These are phyloP conservation scores for Deroptyus accipitrinus DNA, from an alignment of 2,113 vertebrate genomes.

Conservation along the genomic window DNA sequence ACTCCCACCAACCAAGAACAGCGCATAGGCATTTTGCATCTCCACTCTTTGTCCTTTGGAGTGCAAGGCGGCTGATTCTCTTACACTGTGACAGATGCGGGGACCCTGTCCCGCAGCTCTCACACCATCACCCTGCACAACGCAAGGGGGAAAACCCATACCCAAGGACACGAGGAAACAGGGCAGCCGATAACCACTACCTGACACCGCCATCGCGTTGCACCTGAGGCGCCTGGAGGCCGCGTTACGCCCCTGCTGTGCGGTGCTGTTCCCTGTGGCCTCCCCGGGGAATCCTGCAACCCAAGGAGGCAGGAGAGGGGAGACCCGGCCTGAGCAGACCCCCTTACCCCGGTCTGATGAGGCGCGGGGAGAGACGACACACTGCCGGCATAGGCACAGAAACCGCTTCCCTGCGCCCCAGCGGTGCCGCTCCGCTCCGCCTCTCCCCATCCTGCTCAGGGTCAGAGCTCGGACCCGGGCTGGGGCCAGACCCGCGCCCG, in stretches of 20 bases:
- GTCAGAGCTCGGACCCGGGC: not conserved
- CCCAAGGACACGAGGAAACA: not conserved
- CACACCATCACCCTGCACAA: rapidly evolving
- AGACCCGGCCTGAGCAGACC: no score
- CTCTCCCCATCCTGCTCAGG: not conserved
- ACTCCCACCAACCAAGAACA: not conserved
- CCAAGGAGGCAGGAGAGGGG: not conserved
- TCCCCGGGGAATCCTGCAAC: not conserved
- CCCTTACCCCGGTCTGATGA: not conserved
- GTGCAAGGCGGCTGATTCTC: rapidly evolving
- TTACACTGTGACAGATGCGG: rapidly evolving
- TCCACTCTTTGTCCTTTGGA: rapidly evolving
- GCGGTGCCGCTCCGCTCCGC: not conserved
- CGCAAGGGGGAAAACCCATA: no score
- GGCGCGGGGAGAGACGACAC: not conserved
- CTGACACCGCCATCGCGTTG: rapidly evolving
- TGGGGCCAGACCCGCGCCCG: not conserved
- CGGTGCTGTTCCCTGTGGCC: no score
- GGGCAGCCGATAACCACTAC: not conserved
- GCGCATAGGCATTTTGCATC: rapidly evolving
- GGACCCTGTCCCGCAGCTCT: rapidly evolving
- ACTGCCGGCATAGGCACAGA: not conserved
- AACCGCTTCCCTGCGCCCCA: no score
- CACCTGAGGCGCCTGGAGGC: not conserved
- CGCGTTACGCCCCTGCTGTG: rapidly evolving